Conservation (phyloP, 1,140 invertebrate genomes). For the Drosophila teissieri region DNA sequence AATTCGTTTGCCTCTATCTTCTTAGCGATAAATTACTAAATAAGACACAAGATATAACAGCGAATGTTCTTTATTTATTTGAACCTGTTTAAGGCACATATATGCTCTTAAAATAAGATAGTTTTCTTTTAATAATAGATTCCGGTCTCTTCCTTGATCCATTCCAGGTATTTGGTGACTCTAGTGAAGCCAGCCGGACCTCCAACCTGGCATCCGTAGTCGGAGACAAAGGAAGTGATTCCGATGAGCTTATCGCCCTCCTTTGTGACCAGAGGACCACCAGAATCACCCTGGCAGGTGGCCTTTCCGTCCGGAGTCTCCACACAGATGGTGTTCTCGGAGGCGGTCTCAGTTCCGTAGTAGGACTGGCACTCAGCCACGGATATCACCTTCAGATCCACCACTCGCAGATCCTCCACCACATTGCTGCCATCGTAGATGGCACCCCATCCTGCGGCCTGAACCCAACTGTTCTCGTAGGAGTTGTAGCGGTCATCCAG, state of each 20-base stretch:
- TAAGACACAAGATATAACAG: background rate
- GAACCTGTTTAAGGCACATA: too few species aligned
- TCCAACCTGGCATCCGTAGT: conserved; percentile 85
- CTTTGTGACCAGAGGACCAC: conserved; percentile 59
- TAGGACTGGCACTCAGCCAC: conserved; percentile 40
- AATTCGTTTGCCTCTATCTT: too few species aligned
- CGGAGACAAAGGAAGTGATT: conserved; percentile 85
- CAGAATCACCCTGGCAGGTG: conserved; percentile 65
- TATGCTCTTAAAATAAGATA: background rate
- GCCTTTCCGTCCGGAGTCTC: conserved; percentile 53
- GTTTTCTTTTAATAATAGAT: conserved; percentile 67
- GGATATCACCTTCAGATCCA: conserved; percentile 35
- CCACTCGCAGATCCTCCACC: conserved; percentile 31
- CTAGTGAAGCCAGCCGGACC: conserved; percentile 86
- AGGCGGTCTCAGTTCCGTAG: conserved; percentile 36
- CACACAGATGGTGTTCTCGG: conserved; percentile 50
- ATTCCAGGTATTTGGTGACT: conserved; percentile 85
- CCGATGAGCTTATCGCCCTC: conserved; percentile 80
- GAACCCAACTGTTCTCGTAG: conserved; percentile 38
- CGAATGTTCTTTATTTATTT: too few species aligned
- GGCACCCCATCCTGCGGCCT: conserved; percentile 60
- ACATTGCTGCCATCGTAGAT: conserved; percentile 55
- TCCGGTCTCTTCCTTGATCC: conserved; percentile 86
- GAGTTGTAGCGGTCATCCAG: conserved; percentile 49
- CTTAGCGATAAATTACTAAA: too few species aligned